Base-by-base conservation (phyloP, 2,797 vertebrate species). In the Pipistrellus pygmaeus region DNA sequence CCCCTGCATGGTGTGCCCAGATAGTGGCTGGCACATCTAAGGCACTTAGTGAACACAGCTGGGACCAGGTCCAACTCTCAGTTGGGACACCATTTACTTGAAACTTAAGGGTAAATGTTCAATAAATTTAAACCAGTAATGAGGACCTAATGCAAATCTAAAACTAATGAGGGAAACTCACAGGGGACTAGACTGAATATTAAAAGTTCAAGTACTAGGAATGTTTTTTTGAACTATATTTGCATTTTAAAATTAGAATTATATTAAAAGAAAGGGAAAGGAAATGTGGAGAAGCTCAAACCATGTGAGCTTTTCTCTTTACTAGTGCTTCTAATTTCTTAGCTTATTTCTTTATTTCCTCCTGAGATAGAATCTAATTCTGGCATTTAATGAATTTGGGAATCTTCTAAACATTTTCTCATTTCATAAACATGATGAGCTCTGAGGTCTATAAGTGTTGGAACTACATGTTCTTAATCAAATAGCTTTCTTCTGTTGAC, bases 171-270 rank as follows among this genome's bases (percentile, higher is more conserved):
- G 30, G 90, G 66, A 85, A 75, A 82, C 46, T 60, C 73, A 76
- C 38, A 78, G 32, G 51, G 30, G 64, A 88, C 38, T 71, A 38
- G 69, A 81, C 13, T 55, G 38, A 93, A 92, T 51, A 32, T 48
- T 60, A 53, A 62, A 95, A 71, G 57, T 7, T 91, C 41, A 77
- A 93, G n/a, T 46, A 82, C 23, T 60, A 41, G 32, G 60, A 78
- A 92, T 68, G 27, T 44, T 78, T 76, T 96, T 48, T 68, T 41
- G 38, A 93, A 62, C 27, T 57, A 13, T 23, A 87, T 75, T 90
- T 89, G 7, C 21, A 38, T 44, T 86, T 95, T 60, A 15, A 83
- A 88, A 86, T 88, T 83, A 81, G 60, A 96, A 53, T 93, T 91
- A 55, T 76, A 77, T 73, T 89, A 46, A 68, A 73, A 93, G 75